Evolutionary conservation across 2,888 invertebrate genomes (phyloP), one percentile per base, ranked within the genome.

Genomic region (Caenorhabditis virilis): DNA sequence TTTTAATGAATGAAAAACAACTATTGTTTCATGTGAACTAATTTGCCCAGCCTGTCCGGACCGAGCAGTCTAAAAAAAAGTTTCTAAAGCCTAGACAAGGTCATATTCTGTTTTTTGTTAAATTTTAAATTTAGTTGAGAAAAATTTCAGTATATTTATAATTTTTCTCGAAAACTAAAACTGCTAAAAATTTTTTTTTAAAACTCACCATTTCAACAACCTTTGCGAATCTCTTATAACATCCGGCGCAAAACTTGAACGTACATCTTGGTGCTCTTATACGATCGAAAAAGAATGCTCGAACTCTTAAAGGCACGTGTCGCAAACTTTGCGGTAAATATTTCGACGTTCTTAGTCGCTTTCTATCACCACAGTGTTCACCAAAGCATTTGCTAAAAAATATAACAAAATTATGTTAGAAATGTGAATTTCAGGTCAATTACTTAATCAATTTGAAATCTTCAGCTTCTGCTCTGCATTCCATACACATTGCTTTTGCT

Each of bases 211-310:
- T 13, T 18, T 45, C 45, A 25, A 45, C 13, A n/a, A 30, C 7
- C 16, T 45, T 45, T 5, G 30, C 6, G 30, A 45, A 45, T 30
- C 30, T 45, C 20, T 65, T 65, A 15, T 43, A 20, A 45, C 65
- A 65, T 13, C 52, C 23, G 0, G 56, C 48, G 23, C 65, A 65
- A 36, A 65, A 60, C 20, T 60, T 59, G 30, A 56, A 36, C 9
- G 59, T 47, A 1, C 50, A 41, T n/a, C 65, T 38, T 15, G 55
- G 52, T 9, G 51, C 46, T 16, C 49, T 56, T 2, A 59, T 30
- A 20, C 58, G 50, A 22, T 65, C 65, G 45, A 65, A 49, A 0
- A 65, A 16, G 30, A 56, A 65, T 0, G 65, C 55, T 7, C 65
- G 41, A n/a, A 48, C 46, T 7, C 49, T 41, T 0, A 60, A 25